These are phyloP conservation scores for Battus philenor DNA, from an alignment of 1,140 invertebrate genomes.

Conservation along the genomic window DNA sequence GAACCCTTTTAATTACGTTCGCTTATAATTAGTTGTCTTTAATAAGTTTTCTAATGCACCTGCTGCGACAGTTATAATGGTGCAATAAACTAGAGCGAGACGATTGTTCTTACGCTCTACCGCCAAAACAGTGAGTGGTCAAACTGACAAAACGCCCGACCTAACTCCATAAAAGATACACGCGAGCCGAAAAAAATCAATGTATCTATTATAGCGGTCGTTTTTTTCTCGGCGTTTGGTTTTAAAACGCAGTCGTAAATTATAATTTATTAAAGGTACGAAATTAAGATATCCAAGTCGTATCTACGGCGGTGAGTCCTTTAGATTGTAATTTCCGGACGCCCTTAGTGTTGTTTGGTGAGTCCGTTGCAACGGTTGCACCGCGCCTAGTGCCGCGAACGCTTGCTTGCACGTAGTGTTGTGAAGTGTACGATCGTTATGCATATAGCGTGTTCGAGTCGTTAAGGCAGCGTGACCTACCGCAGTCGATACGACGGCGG, in stretches of 20 bases:
- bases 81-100: conserved; percentile 16
- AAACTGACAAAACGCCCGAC: conserved; percentile 39
- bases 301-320: conserved; percentile 53
- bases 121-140: conserved; percentile 20
- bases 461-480: conserved; percentile 55
- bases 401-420: conserved; percentile 30
- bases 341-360: conserved; percentile 41
- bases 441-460: conserved; percentile 43
- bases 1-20: conserved; percentile 10
- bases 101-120: not conserved
- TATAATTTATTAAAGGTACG: conserved; percentile 68
- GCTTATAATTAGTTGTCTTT: conserved; percentile 14
- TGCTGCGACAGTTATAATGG: conserved; percentile 6
- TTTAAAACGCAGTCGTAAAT: conserved; percentile 64
- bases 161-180: conserved; percentile 55
- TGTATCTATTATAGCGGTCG: conserved; percentile 64
- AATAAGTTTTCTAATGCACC: conserved; percentile 8
- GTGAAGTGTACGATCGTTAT: conserved; percentile 41
- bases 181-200: conserved; percentile 64
- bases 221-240: conserved; percentile 50
- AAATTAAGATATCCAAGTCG: conserved; percentile 68
- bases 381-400: conserved; percentile 23
- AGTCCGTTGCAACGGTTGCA: conserved; percentile 43
- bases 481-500: conserved; percentile 54
- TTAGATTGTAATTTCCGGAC: conserved; percentile 40